Conservation (phyloP, 2,888 invertebrate species). For the Rhamphomyia laevipes region DNA sequence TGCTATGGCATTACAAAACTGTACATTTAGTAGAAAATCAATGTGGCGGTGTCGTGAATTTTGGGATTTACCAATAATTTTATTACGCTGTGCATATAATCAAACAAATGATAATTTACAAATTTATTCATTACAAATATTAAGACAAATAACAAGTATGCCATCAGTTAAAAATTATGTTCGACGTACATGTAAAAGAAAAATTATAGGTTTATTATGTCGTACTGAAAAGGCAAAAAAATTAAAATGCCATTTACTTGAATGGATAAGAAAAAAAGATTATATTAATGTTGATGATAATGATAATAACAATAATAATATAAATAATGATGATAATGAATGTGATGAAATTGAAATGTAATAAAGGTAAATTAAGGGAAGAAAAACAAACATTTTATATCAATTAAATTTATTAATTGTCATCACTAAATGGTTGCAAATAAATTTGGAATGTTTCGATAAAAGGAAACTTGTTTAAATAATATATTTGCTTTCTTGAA, state of each 20-base stretch:
- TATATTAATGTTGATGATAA: not conserved
- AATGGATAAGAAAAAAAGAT: not conserved
- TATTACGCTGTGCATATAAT: constrained; percentile 21
- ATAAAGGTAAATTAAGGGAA: too few species aligned
- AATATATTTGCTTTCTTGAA: too few species aligned
- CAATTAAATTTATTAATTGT: too few species aligned
- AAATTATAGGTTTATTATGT: constrained; percentile 7
- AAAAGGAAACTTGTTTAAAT: too few species aligned
- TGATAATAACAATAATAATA: too few species aligned
- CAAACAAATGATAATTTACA: constrained; percentile 22
- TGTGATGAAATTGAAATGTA: too few species aligned
- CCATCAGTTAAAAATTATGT: constrained; percentile 30
- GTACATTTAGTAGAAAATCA: constrained; percentile 22
- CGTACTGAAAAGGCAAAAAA: not conserved
- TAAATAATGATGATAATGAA: too few species aligned
- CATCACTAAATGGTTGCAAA: too few species aligned
- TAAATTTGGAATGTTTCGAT: too few species aligned
- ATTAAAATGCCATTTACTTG: not conserved
- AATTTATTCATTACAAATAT: constrained; percentile 24
- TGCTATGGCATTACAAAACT: constrained; percentile 24
- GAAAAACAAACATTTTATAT: too few species aligned
- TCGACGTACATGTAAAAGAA: constrained; percentile 11
- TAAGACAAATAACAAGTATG: constrained; percentile 28
- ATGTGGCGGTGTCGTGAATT: constrained; percentile 30
- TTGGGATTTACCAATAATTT: constrained; percentile 21